Evolutionary conservation across 2,113 vertebrate species (phyloP), one percentile per base, ranked within the genome.

Genomic region (Clinocottus analis): DNA sequence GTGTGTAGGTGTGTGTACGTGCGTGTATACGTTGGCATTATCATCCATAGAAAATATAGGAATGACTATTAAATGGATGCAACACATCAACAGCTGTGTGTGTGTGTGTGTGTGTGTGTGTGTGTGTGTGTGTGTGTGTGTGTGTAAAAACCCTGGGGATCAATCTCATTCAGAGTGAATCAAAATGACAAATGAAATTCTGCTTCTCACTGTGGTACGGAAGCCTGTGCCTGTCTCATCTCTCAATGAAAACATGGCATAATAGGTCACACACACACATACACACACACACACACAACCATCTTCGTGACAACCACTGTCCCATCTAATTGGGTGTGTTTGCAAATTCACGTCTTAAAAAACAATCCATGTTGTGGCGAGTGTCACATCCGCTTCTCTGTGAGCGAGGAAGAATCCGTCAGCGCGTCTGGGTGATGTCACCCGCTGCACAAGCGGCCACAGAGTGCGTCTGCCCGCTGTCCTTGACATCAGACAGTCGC

Each of bases 151-250:
- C 77, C 77, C 69, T 66, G 39, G 41, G 77, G 68, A 87, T 89
- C 83, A 72, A 73, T 84, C 80, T 81, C 80, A 80, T 85, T 90
- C 84, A 76, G 64, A 80, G 23, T 74, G 72, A 85, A 82, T 85
- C 82, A 84, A 83, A 84, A 79, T 78, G 85, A 91, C 86, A 83
- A 84, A 79, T 78, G 84, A 90, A 83, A 83, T 79, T 62, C 37
- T 66, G 74, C 53, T 75, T 86, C 85, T 82, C 68, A 77, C 70
- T 77, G 80, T 83, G 78, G 76, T 58, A 55, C 58, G 39, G 83
- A 83, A 41, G 76, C 82, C 83, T 72, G 80, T 75, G 73, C 62
- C 73, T 85, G 73, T 68, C 84, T 68, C 69, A 64, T 63, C 79
- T 69, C 75, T 72, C 82, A 67, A 60, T 60, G 66, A 80, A 63